A percentile compares a stretch with the other conserved stretches of the same genome.
phyloP scores from a whole-genome alignment of 2,113 vertebrate species.

The Tachycineta bicolor region DNA sequence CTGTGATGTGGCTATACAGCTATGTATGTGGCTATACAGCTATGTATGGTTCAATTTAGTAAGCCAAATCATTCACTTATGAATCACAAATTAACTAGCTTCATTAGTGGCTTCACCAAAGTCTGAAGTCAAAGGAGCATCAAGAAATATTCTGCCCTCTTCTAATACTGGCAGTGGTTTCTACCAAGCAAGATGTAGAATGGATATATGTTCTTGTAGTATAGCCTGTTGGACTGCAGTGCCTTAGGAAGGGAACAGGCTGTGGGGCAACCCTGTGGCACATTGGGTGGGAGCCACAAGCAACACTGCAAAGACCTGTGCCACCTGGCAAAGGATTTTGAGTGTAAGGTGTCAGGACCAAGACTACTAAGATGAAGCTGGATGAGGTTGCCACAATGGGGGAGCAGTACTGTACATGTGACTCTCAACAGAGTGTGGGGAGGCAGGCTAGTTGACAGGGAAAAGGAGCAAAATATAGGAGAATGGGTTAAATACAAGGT shows the following conservation, averaged over 20 bases:
- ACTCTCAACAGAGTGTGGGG: not conserved
- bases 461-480: not conserved
- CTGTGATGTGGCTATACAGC: not conserved
- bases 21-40: not conserved
- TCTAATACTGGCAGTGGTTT: not conserved
- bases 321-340: not conserved
- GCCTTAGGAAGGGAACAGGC: not conserved
- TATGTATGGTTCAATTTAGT: not conserved
- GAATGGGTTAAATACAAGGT: not conserved
- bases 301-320: not conserved
- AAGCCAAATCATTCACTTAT: not conserved
- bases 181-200: not conserved
- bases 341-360: not conserved
- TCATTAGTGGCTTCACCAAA: not conserved
- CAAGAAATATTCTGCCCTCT: not conserved
- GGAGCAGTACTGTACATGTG: not conserved
- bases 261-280: not conserved
- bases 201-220: not conserved
- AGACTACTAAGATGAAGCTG: not conserved
- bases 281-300: rapidly evolving
- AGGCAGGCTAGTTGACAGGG: not conserved
- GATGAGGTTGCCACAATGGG: not conserved
- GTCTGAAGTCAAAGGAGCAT: not conserved
- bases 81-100: not conserved
- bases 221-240: not conserved